A percentile compares a stretch with the other conserved stretches of the same genome.
Conservation (phyloP, 2,113 vertebrate species). For the Cheilinus undulatus region DNA sequence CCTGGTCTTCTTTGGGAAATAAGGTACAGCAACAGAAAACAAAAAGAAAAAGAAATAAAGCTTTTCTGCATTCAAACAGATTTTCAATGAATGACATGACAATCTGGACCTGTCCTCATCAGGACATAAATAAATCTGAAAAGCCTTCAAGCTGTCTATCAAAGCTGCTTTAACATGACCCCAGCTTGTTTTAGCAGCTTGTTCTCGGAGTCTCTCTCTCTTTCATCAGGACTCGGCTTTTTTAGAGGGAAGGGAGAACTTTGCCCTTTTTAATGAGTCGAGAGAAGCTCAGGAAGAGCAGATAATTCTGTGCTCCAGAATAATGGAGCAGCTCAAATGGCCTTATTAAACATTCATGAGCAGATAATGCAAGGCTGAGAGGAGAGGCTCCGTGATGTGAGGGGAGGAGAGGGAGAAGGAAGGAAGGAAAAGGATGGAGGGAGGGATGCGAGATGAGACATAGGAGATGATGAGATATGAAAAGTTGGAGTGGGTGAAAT, state of each 20-base stretch:
- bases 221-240: constrained; percentile 48
- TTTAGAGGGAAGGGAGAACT: constrained; percentile 43
- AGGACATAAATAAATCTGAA: constrained; percentile 17
- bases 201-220: constrained; percentile 31
- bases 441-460: constrained; percentile 32
- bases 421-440: constrained; percentile 7
- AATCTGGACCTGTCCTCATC: constrained; percentile 26
- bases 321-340: constrained; percentile 76
- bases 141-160: constrained; percentile 28
- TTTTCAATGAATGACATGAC: constrained; percentile 3
- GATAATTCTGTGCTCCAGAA: constrained; percentile 72
- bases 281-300: constrained; percentile 66
- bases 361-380: constrained; percentile 65
- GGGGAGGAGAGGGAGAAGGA: constrained; percentile 20
- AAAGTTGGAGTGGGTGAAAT: constrained; percentile 9
- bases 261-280: constrained; percentile 65
- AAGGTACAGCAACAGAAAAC: too few species aligned
- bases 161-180: constrained; percentile 33
- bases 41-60: too few species aligned
- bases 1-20: too few species aligned
- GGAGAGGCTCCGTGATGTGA: constrained; percentile 43
- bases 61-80: background rate
- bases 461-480: constrained; percentile 23
- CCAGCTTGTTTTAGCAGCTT: constrained; percentile 21
- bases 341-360: constrained; percentile 81